Evolutionary conservation across 2,888 invertebrate species (phyloP), one percentile per base, ranked within the genome.

Genomic region (Mythimna lalbum): DNA sequence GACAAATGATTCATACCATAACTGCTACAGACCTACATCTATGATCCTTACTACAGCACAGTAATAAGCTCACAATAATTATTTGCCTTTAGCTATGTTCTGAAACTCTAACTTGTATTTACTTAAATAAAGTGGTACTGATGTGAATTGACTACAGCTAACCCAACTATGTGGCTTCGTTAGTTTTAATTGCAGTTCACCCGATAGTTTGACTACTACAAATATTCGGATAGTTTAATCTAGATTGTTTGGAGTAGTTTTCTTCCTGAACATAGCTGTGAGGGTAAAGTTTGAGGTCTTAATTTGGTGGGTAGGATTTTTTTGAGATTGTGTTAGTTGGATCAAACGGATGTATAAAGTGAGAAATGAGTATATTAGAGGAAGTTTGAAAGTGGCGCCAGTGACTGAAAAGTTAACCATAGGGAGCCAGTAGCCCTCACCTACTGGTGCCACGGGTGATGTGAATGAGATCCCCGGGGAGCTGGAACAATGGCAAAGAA

Each of bases 131-230:
- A 61, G 55, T 27, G 61, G 50, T 47, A 17, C 52, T 21, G 31
- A 27, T 47, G 59, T 59, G n/a, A 49, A 52, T 64, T 50, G 52
- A 63, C 50, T 52, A 60, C 7, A 47, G 67, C 57, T 61, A 55
- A 33, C n/a, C 39, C 9, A 47, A 36, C n/a, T 47, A 21, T 47
- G 17, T 39, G 43, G 55, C 12, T 73, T 49, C 23, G 52, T 53
- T 53, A 69, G 39, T 62, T 69, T 76, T 57, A 14, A 74, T 62
- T 43, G 62, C 36, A 68, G 19, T 52, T 57, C 5, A 7, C 17
- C 17, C 52, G 23, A 27, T 21, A 27, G 21, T 27, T 14, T n/a
- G 19, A 31, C 31, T 57, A n/a, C 14, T 23, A 17, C 14, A 7
- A 50, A 36, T 68, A 57, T 62, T 73, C 47, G 19, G 21, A 57